Evolutionary conservation across 1,140 invertebrate species (phyloP).

Genomic region (Heterodera schachtii): DNA sequence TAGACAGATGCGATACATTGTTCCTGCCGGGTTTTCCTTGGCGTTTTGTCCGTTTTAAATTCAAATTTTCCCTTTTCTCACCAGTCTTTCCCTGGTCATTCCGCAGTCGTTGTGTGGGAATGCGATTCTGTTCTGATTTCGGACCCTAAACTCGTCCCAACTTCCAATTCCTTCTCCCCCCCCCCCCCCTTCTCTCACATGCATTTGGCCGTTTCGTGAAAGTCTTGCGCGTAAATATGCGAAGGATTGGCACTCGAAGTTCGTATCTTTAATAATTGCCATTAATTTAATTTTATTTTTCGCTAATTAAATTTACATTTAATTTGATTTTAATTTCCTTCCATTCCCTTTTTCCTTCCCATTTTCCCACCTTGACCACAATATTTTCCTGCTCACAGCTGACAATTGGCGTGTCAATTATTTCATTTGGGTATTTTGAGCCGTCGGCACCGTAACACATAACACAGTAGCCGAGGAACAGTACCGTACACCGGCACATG

Average conservation of each 20-base stretch:
- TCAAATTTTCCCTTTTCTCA: slow-evolving; percentile 25
- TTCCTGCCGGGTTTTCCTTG: slow-evolving; percentile 57
- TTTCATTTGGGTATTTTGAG: slow-evolving; percentile 59
- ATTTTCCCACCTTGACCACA: slow-evolving; percentile 53
- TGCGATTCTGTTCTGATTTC: slow-evolving; percentile 59
- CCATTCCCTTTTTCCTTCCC: neutral
- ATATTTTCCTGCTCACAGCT: slow-evolving; percentile 59
- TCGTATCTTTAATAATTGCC: slow-evolving; percentile 45
- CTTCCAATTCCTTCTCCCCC: too few relatives aligned
- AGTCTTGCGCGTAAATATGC: slow-evolving; percentile 64
- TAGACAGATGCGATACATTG: slow-evolving; percentile 59
- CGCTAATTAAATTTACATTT: slow-evolving; percentile 2
- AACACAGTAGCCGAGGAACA: neutral
- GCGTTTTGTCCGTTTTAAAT: slow-evolving; percentile 19
- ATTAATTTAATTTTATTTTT: slow-evolving; percentile 19
- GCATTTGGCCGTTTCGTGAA: slow-evolving; percentile 56
- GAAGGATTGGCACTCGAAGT: slow-evolving; percentile 63
- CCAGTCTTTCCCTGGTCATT: slow-evolving; percentile 62
- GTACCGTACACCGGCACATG: neutral
- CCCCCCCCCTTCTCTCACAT: neutral
- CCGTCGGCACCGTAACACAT: neutral
- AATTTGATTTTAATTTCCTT: slow-evolving; percentile 10
- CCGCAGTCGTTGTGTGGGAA: slow-evolving; percentile 61
- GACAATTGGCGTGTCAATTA: slow-evolving; percentile 62
- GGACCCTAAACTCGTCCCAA: slow-evolving; percentile 3